These are phyloP conservation scores for Elmis aenea DNA, from an alignment of 2,888 invertebrate species.

Conservation along the genomic window DNA sequence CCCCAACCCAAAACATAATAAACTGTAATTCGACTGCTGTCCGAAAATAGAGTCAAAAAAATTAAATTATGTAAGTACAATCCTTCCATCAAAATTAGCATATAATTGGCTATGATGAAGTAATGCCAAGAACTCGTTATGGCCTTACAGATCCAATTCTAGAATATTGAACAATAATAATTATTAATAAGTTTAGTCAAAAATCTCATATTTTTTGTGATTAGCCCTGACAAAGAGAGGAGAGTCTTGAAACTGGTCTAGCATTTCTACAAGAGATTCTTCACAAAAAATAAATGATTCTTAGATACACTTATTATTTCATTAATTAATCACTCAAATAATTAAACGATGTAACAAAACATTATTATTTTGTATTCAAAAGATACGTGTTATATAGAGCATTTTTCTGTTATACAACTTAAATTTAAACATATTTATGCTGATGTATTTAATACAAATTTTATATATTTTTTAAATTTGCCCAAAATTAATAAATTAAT, in stretches of 20 bases:
- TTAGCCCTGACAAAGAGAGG: too few relatives aligned
- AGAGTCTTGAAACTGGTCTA: too few relatives aligned
- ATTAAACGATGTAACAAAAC: too few relatives aligned
- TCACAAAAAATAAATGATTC: too few relatives aligned
- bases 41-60: constrained; percentile 59
- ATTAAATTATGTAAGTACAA: constrained; percentile 65
- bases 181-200: not conserved
- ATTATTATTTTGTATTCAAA: too few relatives aligned
- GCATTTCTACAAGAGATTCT: too few relatives aligned
- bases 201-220: not conserved
- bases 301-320: too few relatives aligned
- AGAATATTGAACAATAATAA: constrained; percentile 19
- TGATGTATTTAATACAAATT: not conserved
- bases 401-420: too few relatives aligned
- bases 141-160: constrained; percentile 62
- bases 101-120: constrained; percentile 61
- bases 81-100: constrained; percentile 66
- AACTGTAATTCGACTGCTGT: constrained; percentile 53
- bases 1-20: constrained; percentile 64
- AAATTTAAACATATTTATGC: too few relatives aligned
- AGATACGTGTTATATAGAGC: too few relatives aligned
- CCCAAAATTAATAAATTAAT: not conserved
- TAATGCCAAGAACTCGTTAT: constrained; percentile 59
- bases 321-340: too few relatives aligned
- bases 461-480: too few relatives aligned